phyloP scores from a whole-genome alignment of 2,113 vertebrate genomes.

The Stegostoma tigrinum region DNA sequence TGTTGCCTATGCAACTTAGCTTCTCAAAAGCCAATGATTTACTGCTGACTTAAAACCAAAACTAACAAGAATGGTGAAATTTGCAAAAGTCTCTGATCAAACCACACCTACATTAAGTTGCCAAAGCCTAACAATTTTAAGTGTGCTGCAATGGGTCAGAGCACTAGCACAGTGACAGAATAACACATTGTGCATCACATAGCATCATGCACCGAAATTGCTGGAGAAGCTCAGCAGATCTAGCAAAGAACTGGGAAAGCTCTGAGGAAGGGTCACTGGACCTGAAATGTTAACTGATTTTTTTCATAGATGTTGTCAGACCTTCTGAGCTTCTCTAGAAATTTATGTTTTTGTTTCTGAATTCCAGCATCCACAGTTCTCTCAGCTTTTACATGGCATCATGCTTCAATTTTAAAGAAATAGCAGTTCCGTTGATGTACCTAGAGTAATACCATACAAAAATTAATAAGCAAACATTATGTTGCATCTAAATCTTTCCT shows the following conservation, averaged over 20 bases:
- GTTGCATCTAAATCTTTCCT: not conserved
- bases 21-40: not conserved
- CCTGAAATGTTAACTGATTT: no score
- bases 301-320: no score
- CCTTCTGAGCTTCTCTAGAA: no score
- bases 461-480: not conserved
- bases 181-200: not conserved
- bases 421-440: not conserved
- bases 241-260: no score
- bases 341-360: no score
- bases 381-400: no score
- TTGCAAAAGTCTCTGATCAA: not conserved
- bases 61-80: not conserved
- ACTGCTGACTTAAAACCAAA: not conserved
- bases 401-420: not conserved
- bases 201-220: not conserved
- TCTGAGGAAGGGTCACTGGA: no score
- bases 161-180: not conserved
- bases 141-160: not conserved
- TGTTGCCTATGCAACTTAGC: not conserved
- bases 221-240: no score
- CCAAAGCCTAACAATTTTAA: not conserved
- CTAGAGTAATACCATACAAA: not conserved
- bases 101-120: not conserved
- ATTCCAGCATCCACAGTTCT: no score